Base-by-base conservation (phyloP, 2,888 invertebrate genomes). In the Nasonovia ribisnigri region DNA sequence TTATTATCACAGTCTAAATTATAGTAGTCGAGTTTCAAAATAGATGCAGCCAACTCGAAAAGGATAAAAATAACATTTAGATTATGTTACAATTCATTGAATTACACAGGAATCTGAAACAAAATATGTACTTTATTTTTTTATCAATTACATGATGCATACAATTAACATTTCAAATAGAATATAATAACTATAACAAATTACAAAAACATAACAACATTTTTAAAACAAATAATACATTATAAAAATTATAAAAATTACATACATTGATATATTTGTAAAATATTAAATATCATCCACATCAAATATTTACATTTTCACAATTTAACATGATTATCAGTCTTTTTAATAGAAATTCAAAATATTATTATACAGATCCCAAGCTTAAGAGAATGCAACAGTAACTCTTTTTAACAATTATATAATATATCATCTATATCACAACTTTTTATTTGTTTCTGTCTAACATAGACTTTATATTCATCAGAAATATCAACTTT, bases 81-180 rank as follows among this genome's bases (percentile, higher is more conserved):
- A 60, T 92, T 93, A 46, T 84, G 13, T 87, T 67, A 90, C 60
- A 90, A 86, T 93, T 93, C 93, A 93, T 90, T 93, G 93, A 90
- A 93, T 90, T 87, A 93, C 67, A 90, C 93, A 93, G 90, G 90
- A 90, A 87, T 93, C 93, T 93, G 93, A 93, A 93, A 93, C 93
- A 93, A 93, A 90, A 86, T 93, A 93, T 90, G 46, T 57, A 90
- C 84, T 77, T 57, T 60, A 57, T 93, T 67, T 84, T 93, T 60
- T 67, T 20, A 84, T 84, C 57, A 77, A 67, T 42, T 51, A 67
- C 36, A 77, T 43, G 57, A 84, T 84, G 67, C 67, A 51, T 36
- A 20, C 36, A 48, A 84, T n/a, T 88, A 16, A 91, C 29, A 93
- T 90, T 51, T 77, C 42, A 84, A 92, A n/a, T 89, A 87, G 3